Conservation (phyloP, 2,113 vertebrate species). For the Mixornis gularis region DNA sequence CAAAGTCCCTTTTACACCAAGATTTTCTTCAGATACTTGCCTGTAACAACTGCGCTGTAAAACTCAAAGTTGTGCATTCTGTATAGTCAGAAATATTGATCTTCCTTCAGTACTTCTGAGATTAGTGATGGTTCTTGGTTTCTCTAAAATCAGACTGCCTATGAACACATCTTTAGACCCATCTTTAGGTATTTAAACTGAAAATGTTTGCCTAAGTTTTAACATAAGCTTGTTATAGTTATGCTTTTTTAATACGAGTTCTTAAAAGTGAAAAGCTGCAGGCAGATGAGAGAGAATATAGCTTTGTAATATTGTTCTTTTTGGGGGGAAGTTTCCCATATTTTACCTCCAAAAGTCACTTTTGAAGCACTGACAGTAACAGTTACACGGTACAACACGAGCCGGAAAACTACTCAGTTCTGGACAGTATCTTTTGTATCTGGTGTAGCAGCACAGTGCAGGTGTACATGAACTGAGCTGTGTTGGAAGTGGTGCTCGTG, state of each 20-base stretch:
- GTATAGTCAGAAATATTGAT: background rate
- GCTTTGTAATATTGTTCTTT: background rate
- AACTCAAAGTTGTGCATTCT: background rate
- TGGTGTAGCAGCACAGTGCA: accelerated
- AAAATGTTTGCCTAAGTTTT: background rate
- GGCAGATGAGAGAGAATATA: background rate
- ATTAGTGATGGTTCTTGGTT: background rate
- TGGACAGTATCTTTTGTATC: background rate
- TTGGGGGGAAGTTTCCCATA: accelerated
- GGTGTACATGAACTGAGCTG: background rate
- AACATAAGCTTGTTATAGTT: background rate
- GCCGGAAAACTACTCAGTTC: background rate
- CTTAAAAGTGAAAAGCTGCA: background rate
- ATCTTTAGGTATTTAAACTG: background rate
- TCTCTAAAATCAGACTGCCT: background rate
- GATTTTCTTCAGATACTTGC: background rate
- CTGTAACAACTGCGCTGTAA: background rate
- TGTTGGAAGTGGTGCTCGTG: accelerated
- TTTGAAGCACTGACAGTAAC: background rate
- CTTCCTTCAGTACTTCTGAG: background rate
- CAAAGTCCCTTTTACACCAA: background rate
- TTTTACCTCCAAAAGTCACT: background rate
- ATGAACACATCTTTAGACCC: background rate
- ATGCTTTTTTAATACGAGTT: background rate
- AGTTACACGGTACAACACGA: background rate